Percentiles rank a stretch among this genome's conserved stretches.
Evolutionary conservation across 2,888 invertebrate genomes (phyloP).

Genomic region (Nymphalis c-album): DNA sequence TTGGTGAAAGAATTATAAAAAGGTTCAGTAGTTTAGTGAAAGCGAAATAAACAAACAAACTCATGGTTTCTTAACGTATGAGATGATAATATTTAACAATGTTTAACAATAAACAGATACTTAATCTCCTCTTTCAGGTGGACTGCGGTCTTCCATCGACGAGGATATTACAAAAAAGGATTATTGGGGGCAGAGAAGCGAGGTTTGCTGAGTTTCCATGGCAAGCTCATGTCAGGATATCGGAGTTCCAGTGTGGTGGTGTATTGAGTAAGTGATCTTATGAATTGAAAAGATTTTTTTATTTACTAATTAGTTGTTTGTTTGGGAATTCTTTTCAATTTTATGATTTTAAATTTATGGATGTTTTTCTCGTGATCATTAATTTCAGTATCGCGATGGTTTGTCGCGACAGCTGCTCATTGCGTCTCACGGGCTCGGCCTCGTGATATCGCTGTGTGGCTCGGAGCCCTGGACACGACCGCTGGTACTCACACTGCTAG

Average conservation of each 20-base stretch:
- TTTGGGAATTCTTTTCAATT: background rate
- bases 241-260: conserved; percentile 91
- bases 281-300: background rate
- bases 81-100: no score
- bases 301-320: background rate
- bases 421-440: conserved; percentile 89
- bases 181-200: conserved; percentile 91
- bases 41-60: no score
- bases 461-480: conserved; percentile 89
- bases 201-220: conserved; percentile 90
- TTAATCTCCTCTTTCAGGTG: conserved; percentile 54
- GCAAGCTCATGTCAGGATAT: conserved; percentile 92
- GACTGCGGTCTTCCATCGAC: conserved; percentile 86
- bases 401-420: conserved; percentile 91
- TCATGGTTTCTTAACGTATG: no score
- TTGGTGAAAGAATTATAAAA: no score
- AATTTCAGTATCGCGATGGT: conserved; percentile 84
- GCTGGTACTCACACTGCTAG: conserved; percentile 62
- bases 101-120: no score
- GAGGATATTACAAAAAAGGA: conserved; percentile 85
- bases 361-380: background rate
- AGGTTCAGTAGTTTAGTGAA: no score
- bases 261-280: conserved; percentile 81
- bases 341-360: background rate
- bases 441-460: conserved; percentile 87